Evolutionary conservation across 2,113 vertebrate species (phyloP).

Genomic region (Jaculus jaculus): DNA sequence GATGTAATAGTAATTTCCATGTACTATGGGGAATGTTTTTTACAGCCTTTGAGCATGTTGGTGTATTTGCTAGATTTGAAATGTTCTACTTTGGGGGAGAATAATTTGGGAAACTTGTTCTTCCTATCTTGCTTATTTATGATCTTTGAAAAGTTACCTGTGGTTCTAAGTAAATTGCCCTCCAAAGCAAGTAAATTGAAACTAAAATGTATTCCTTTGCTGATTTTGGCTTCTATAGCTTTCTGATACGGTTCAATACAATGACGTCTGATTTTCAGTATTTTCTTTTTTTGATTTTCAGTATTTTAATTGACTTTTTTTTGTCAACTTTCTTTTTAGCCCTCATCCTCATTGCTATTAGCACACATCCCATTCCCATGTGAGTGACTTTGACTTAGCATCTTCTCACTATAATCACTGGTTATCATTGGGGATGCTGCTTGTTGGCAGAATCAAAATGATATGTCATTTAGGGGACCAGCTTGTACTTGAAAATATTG

Average conservation of each 20-base stretch:
- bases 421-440: neutral
- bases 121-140: slow-evolving; percentile 9
- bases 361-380: neutral
- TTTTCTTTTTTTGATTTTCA: slow-evolving; percentile 23
- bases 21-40: neutral
- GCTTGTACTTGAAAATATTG: slow-evolving; percentile 56
- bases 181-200: slow-evolving; percentile 42
- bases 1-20: slow-evolving; percentile 29
- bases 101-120: slow-evolving; percentile 45
- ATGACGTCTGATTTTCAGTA: slow-evolving; percentile 39
- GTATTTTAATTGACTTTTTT: neutral
- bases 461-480: neutral
- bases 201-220: slow-evolving; percentile 46
- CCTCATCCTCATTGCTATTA: slow-evolving; percentile 3
- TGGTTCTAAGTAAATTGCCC: slow-evolving; percentile 49
- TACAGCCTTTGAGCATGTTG: neutral
- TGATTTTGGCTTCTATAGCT: slow-evolving; percentile 44
- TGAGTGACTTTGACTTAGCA: slow-evolving; percentile 29
- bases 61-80: slow-evolving; percentile 31
- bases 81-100: neutral
- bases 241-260: slow-evolving; percentile 23
- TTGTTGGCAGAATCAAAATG: slow-evolving; percentile 23
- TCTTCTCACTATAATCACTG: slow-evolving; percentile 32
- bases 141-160: slow-evolving; percentile 50
- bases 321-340: slow-evolving; percentile 1